A percentile compares a stretch with the other conserved stretches of the same genome.
Evolutionary conservation across 1,140 invertebrate genomes (phyloP).

Genomic region (Schmidtea mediterranea): DNA sequence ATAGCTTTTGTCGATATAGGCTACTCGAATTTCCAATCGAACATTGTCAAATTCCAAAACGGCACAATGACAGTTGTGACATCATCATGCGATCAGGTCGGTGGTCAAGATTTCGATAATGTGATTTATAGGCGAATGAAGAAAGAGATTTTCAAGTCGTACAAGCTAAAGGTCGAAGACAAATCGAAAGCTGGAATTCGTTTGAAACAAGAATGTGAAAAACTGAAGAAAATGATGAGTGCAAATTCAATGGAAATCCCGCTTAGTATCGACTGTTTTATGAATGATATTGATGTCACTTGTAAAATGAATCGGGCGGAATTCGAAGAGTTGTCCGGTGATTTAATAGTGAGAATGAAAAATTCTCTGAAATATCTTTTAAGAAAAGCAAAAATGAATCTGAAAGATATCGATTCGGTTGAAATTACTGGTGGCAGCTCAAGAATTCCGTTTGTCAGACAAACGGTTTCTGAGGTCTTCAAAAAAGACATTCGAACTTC

Average conservation of each 20-base stretch:
- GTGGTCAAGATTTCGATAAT: slow-evolving; percentile 68
- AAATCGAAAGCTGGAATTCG: slow-evolving; percentile 59
- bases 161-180: slow-evolving; percentile 51
- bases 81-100: slow-evolving; percentile 49
- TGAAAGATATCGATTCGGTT: slow-evolving; percentile 65
- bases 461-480: slow-evolving; percentile 33
- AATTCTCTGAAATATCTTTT: slow-evolving; percentile 7
- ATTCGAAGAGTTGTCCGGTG: slow-evolving; percentile 26
- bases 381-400: slow-evolving; percentile 32
- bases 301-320: slow-evolving; percentile 14
- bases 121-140: slow-evolving; percentile 57
- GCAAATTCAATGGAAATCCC: slow-evolving; percentile 61
- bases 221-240: slow-evolving; percentile 94
- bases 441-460: slow-evolving; percentile 64
- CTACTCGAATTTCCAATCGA: slow-evolving; percentile 10
- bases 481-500: slow-evolving; percentile 28
- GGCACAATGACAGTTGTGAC: slow-evolving; percentile 41
- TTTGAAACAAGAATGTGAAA: slow-evolving; percentile 67
- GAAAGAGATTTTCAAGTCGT: slow-evolving; percentile 56
- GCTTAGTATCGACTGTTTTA: slow-evolving; percentile 86
- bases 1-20: slow-evolving; percentile 27
- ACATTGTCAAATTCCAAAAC: neutral
- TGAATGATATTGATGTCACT: slow-evolving; percentile 80
- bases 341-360: slow-evolving; percentile 19
- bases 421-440: slow-evolving; percentile 84